phyloP scores from a whole-genome alignment of 2,113 vertebrate genomes.

The Pleuronectes platessa region DNA sequence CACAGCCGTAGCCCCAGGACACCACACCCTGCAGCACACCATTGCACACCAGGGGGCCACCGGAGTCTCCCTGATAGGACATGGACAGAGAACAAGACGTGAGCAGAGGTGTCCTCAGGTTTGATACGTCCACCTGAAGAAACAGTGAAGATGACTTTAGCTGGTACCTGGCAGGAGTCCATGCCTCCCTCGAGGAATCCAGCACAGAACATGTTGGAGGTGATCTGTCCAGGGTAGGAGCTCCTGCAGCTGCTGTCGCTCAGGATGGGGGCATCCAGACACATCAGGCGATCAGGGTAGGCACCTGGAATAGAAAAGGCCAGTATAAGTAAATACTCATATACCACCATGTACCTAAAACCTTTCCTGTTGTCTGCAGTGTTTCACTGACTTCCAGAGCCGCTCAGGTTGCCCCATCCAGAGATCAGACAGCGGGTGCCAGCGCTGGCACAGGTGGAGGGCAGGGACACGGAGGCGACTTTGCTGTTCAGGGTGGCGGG shows the following conservation, averaged over 20 bases:
- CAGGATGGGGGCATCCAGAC: slow-evolving; percentile 87
- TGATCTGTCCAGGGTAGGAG: slow-evolving; percentile 87
- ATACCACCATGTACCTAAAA: no score
- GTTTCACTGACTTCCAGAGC: slow-evolving; percentile 77
- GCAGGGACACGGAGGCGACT: slow-evolving; percentile 80
- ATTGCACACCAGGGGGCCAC: slow-evolving; percentile 86
- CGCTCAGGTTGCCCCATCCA: slow-evolving; percentile 88
- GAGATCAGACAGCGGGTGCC: slow-evolving; percentile 88
- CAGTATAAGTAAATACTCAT: background rate
- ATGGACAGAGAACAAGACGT: slow-evolving; percentile 21
- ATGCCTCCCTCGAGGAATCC: slow-evolving; percentile 91
- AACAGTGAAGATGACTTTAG: background rate
- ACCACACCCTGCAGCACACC: slow-evolving; percentile 86
- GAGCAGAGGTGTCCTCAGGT: slow-evolving; percentile 3
- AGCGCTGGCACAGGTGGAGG: slow-evolving; percentile 76
- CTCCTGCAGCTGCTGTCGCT: slow-evolving; percentile 69
- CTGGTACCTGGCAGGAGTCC: slow-evolving; percentile 92
- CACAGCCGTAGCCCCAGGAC: slow-evolving; percentile 90
- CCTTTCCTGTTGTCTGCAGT: background rate
- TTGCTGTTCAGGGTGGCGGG: slow-evolving; percentile 77
- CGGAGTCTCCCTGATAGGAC: slow-evolving; percentile 84
- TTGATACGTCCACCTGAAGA: background rate
- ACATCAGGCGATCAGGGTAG: slow-evolving; percentile 86
- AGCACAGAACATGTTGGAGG: slow-evolving; percentile 88
- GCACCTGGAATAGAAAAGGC: slow-evolving; percentile 55